These are phyloP conservation scores for Promerops cafer DNA, from an alignment of 2,113 vertebrate genomes.

Conservation along the genomic window DNA sequence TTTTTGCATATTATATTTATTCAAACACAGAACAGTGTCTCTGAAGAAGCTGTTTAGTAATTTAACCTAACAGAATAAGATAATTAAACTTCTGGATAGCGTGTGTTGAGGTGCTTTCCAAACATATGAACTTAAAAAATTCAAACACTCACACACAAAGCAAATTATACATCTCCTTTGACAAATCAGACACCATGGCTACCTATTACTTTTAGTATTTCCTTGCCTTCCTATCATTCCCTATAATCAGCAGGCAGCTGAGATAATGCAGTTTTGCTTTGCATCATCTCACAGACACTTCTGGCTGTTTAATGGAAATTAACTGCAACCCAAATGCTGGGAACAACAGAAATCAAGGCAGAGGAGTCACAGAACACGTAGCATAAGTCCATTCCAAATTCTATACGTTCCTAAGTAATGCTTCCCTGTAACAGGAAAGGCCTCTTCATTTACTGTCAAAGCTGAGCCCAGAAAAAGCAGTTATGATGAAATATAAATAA, in stretches of 20 bases:
- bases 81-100: conserved; percentile 27
- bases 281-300: neutral
- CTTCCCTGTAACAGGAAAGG: neutral
- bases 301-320: neutral
- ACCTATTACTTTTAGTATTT: neutral
- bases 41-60: conserved; percentile 35
- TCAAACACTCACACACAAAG: neutral
- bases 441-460: neutral
- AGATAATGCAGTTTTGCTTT: neutral
- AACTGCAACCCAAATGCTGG: neutral
- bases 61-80: conserved; percentile 38
- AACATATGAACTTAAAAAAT: conserved; percentile 7
- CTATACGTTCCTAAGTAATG: neutral
- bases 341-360: neutral
- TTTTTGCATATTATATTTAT: conserved; percentile 38
- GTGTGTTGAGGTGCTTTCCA: neutral
- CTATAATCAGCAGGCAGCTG: neutral
- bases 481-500: neutral
- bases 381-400: neutral
- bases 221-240: neutral
- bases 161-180: neutral
- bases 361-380: neutral
- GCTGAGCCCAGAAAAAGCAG: neutral
- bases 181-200: neutral
- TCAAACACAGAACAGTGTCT: neutral